Percentiles rank a stretch among this genome's conserved stretches.
phyloP scores from a whole-genome alignment of 1,140 invertebrate species.

The Caenorhabditis brenneri region DNA sequence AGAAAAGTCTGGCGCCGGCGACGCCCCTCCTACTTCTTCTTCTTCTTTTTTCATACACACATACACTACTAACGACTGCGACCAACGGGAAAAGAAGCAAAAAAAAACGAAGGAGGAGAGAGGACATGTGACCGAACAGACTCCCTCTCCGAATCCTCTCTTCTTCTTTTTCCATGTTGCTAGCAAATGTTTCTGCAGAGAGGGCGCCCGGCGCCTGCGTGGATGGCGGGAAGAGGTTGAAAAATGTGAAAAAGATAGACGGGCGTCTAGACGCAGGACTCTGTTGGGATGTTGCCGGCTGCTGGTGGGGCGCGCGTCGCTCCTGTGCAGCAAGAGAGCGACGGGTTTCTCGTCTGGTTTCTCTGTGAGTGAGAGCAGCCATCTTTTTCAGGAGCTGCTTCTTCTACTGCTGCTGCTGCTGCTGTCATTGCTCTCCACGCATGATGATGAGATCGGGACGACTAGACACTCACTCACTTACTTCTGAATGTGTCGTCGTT shows the following conservation, averaged over 20 bases:
- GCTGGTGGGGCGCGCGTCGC: not conserved
- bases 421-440: not conserved
- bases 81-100: not conserved
- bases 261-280: slow-evolving; percentile 31
- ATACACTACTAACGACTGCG: slow-evolving; percentile 35
- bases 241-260: slow-evolving; percentile 31
- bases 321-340: not conserved
- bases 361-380: not conserved
- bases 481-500: not conserved
- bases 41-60: not conserved
- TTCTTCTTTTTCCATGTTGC: not conserved
- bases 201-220: slow-evolving; percentile 25
- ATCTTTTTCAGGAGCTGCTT: not conserved
- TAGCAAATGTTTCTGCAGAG: too few relatives aligned
- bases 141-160: not conserved
- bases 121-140: slow-evolving; percentile 36
- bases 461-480: not conserved
- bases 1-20: slow-evolving; percentile 22
- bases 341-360: not conserved
- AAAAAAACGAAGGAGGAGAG: slow-evolving; percentile 9
- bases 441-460: not conserved
- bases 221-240: not conserved
- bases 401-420: not conserved
- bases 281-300: not conserved
- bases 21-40: not conserved